A percentile compares a stretch with the other conserved stretches of the same genome.
phyloP scores from a whole-genome alignment of 2,113 vertebrate genomes.

The Esox niger region DNA sequence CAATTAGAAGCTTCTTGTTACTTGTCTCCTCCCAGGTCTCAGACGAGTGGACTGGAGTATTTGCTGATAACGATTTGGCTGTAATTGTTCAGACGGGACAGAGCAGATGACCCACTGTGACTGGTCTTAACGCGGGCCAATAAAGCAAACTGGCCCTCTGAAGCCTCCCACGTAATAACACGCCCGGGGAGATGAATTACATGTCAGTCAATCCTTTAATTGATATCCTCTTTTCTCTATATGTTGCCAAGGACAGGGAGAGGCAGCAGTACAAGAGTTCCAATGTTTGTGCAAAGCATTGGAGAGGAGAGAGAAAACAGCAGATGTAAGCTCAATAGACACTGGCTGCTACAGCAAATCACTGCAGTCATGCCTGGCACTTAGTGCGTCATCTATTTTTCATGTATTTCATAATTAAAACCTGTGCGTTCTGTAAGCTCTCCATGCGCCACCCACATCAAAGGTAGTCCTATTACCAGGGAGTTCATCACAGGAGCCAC shows the following conservation, averaged over 20 bases:
- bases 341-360: constrained; percentile 32
- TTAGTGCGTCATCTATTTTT: constrained; percentile 74
- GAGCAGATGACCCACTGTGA: constrained; percentile 67
- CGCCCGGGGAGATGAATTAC: constrained; percentile 72
- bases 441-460: constrained; percentile 65
- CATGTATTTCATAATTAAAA: constrained; percentile 78
- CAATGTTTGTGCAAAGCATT: constrained; percentile 37
- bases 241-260: constrained; percentile 46
- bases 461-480: constrained; percentile 65
- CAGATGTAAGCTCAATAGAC: neutral
- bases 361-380: constrained; percentile 64
- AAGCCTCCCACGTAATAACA: constrained; percentile 76
- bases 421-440: constrained; percentile 61
- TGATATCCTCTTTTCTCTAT: constrained; percentile 65
- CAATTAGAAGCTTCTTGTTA: constrained; percentile 56
- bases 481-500: constrained; percentile 66
- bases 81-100: constrained; percentile 73
- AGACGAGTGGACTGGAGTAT: constrained; percentile 64
- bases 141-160: constrained; percentile 74
- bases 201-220: constrained; percentile 75
- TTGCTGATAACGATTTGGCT: constrained; percentile 70
- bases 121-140: constrained; percentile 70
- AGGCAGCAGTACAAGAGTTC: constrained; percentile 3
- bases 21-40: constrained; percentile 54
- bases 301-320: constrained; percentile 47